Conservation (phyloP, 2,113 vertebrate genomes). For the Ciconia maguari region DNA sequence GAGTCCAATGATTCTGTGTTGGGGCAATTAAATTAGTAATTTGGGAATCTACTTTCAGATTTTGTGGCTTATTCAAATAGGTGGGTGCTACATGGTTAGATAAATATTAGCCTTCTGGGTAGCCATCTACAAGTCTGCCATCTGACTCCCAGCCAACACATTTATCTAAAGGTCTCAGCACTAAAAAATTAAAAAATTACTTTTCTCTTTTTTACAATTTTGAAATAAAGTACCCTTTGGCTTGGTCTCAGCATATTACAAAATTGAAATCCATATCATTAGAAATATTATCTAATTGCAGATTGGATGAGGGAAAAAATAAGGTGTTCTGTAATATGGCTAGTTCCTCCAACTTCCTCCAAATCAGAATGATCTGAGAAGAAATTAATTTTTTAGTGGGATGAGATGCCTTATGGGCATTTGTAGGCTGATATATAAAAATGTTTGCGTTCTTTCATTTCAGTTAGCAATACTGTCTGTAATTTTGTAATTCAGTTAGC, state of each 20-base stretch:
- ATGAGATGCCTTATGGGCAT: background rate
- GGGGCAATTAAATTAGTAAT: background rate
- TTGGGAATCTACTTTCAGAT: background rate
- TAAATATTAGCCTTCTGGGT: background rate
- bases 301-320: background rate
- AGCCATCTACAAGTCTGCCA: background rate
- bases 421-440: background rate
- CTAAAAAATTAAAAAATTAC: background rate
- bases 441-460: background rate
- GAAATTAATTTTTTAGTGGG: background rate
- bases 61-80: background rate
- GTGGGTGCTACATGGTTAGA: background rate
- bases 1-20: background rate
- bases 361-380: background rate
- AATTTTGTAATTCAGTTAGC: background rate
- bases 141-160: background rate
- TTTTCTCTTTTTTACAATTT: background rate
- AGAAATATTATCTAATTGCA: background rate
- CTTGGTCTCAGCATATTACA: background rate
- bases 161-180: background rate
- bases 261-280: background rate
- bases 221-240: background rate
- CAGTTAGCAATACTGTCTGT: background rate
- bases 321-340: background rate
- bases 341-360: background rate